Evolutionary conservation across 2,113 vertebrate genomes (phyloP).

Genomic region (Phocoena phocoena): DNA sequence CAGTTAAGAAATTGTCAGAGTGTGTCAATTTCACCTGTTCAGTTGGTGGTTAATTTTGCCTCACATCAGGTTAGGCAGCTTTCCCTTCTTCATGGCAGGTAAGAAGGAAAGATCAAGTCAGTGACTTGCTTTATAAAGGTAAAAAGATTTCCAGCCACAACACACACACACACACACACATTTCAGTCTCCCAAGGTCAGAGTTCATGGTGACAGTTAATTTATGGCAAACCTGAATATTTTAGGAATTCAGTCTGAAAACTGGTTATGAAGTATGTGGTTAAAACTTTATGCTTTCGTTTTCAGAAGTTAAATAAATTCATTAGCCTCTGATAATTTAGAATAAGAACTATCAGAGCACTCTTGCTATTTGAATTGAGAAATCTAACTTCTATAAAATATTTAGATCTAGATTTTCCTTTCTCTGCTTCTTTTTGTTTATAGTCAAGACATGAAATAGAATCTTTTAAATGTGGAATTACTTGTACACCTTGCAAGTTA

Average conservation of each 20-base stretch:
- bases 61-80: not conserved
- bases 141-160: not conserved
- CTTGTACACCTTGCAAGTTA: not conserved
- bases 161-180: no score
- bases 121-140: not conserved
- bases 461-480: not conserved
- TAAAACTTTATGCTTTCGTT: not conserved
- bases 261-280: not conserved
- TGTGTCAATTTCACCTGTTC: not conserved
- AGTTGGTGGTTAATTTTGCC: constrained; percentile 2
- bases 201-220: not conserved
- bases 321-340: not conserved
- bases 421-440: not conserved
- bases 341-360: not conserved
- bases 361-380: not conserved
- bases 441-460: not conserved
- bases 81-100: not conserved
- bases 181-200: not conserved
- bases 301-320: not conserved
- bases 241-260: not conserved
- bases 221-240: not conserved
- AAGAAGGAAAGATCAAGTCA: not conserved
- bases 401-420: not conserved
- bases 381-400: not conserved
- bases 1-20: not conserved